These are phyloP conservation scores for Porphyrio hochstetteri DNA, from an alignment of 2,113 vertebrate species.

Conservation along the genomic window DNA sequence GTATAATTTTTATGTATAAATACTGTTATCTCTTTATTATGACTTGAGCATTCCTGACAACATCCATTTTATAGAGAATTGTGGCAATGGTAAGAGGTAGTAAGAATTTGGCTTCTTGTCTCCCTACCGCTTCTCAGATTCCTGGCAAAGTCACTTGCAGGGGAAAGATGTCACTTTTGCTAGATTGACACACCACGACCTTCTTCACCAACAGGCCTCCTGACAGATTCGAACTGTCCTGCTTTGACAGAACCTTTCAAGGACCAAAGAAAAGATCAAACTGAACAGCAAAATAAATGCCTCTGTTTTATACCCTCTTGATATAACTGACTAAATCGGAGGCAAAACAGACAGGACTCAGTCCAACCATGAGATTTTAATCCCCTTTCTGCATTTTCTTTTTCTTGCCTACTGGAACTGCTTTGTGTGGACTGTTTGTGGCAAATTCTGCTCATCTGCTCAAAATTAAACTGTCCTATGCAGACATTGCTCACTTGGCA, in stretches of 20 bases:
- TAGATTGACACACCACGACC: not conserved
- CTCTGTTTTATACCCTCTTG: not conserved
- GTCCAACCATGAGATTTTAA: not conserved
- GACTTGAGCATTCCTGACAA: not conserved
- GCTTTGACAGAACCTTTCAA: not conserved
- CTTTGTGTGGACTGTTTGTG: not conserved
- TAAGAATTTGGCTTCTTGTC: not conserved
- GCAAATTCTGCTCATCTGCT: slow-evolving; percentile 37
- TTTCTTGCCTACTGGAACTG: not conserved
- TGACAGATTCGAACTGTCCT: not conserved
- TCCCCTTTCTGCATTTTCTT: not conserved
- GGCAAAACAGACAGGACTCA: not conserved
- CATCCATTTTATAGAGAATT: not conserved
- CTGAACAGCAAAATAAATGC: not conserved
- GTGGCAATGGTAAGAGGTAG: not conserved
- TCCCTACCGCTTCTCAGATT: not conserved
- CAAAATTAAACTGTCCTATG: slow-evolving; percentile 51
- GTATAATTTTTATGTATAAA: not conserved
- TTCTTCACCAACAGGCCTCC: not conserved
- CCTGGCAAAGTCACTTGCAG: not conserved
- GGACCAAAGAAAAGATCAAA: slow-evolving; percentile 33
- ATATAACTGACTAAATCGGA: not conserved
- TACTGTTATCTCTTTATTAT: not conserved
- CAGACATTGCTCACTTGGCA: slow-evolving; percentile 55
- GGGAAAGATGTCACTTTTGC: not conserved